Conservation (phyloP, 2,113 vertebrate species). For the Merops nubicus region DNA sequence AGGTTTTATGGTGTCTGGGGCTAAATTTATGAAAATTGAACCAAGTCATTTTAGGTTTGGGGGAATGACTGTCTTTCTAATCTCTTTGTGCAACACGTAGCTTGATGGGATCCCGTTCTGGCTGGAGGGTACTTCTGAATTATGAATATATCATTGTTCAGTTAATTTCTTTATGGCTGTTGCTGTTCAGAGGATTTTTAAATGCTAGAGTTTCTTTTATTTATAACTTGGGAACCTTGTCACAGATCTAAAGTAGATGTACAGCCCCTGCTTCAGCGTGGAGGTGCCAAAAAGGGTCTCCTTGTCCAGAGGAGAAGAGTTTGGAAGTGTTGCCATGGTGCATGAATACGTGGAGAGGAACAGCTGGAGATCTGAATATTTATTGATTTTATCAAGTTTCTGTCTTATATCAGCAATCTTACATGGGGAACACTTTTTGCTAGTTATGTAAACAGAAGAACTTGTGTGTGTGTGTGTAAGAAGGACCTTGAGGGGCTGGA, state of each 20-base stretch:
- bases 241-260: not conserved
- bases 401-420: not conserved
- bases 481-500: too few species aligned
- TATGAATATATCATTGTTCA: not conserved
- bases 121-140: not conserved
- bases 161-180: not conserved
- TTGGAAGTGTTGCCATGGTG: not conserved
- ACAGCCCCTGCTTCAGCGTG: accelerated
- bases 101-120: not conserved
- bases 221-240: not conserved
- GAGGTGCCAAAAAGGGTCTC: not conserved
- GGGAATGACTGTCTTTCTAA: not conserved
- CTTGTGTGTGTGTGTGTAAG: not conserved
- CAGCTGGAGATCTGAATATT: not conserved
- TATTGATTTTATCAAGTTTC: not conserved
- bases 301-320: not conserved
- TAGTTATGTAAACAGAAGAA: not conserved
- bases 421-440: not conserved
- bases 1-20: not conserved
- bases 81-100: not conserved
- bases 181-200: not conserved
- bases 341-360: not conserved
- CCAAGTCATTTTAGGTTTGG: not conserved
- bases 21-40: not conserved
- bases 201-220: not conserved